phyloP scores from a whole-genome alignment of 2,888 invertebrate genomes.

The Pseudococcus longispinus region DNA sequence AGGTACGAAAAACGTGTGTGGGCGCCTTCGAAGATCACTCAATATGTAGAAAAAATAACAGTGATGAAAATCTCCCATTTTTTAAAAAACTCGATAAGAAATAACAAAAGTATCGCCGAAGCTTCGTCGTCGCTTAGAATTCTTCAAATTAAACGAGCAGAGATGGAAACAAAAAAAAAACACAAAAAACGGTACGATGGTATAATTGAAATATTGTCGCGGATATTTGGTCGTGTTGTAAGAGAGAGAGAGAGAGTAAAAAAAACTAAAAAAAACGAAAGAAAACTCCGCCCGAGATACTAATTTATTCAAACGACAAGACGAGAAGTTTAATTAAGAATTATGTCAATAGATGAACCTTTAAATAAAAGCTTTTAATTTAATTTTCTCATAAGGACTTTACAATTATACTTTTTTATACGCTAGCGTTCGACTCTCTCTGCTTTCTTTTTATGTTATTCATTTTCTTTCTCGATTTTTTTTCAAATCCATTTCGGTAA shows the following conservation, averaged over 20 bases:
- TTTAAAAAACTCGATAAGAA: background rate
- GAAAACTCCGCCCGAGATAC: conserved; percentile 19
- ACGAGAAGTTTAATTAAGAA: conserved; percentile 38
- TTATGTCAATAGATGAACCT: conserved; percentile 30
- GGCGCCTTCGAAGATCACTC: background rate
- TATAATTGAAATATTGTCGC: conserved; percentile 22
- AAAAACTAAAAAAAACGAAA: background rate
- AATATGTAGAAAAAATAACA: background rate
- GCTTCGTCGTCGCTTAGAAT: background rate
- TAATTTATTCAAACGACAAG: conserved; percentile 33
- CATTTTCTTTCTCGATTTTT: background rate
- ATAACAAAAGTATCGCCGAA: background rate
- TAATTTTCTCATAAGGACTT: conserved; percentile 14
- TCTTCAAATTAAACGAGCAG: background rate
- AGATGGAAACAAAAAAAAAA: background rate
- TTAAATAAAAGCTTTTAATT: conserved; percentile 30
- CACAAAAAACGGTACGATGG: background rate
- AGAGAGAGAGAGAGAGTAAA: background rate
- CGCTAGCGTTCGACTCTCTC: background rate
- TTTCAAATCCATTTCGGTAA: background rate
- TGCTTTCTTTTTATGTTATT: background rate
- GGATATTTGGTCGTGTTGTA: background rate
- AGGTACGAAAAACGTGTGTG: too few relatives aligned
- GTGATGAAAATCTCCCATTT: background rate
- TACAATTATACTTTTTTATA: background rate